Evolutionary conservation across 1,140 invertebrate genomes (phyloP), one percentile per base, ranked within the genome.

Genomic region (Trachymyrmex cornetzi): DNA sequence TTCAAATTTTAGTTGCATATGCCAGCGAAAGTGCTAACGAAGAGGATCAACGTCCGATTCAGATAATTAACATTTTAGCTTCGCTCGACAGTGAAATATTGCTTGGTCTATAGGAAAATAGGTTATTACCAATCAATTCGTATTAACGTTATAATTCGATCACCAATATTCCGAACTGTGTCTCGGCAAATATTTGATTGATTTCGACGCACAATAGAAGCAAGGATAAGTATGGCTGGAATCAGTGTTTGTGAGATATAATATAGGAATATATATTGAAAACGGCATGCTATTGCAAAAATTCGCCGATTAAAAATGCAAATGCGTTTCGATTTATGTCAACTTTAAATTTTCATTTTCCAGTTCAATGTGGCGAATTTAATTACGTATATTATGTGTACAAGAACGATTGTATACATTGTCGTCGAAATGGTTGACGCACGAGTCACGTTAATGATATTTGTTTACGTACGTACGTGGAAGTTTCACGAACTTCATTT

Each of bases 401-500:
- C 64, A 75, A 74, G 80, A 84, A 84, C 80, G 38, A 75, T 74
- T 67, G 57, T 67, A 80, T 14, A 86, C 38, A 74, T 61, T 84
- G 24, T 61, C 69, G 67, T 59, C 38, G 55, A 63, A 61, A 84
- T 27, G 80, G 38, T 61, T 44, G 69, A 84, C 22, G 69, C 80
- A 55, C 61, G 61, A 55, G 74, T 79, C 59, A 79, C 61, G 61
- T 85, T 79, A 85, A 85, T 85, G 61, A 79, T 79, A 85, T 85
- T 85, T 85, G 82, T 61, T 79, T 48, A 64, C 82, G 82, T 53
- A 66, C 9, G 48, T 72, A 74, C 69, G 24, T 85, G 82, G 50
- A 85, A 85, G 74, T 79, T 77, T 85, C 82, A 79, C 74, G 82
- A 79, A 79, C 82, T 85, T 79, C 75, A 85, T 85, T 85, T 79